phyloP scores from a whole-genome alignment of 1,140 invertebrate species.

The Saxidomus purpurata region DNA sequence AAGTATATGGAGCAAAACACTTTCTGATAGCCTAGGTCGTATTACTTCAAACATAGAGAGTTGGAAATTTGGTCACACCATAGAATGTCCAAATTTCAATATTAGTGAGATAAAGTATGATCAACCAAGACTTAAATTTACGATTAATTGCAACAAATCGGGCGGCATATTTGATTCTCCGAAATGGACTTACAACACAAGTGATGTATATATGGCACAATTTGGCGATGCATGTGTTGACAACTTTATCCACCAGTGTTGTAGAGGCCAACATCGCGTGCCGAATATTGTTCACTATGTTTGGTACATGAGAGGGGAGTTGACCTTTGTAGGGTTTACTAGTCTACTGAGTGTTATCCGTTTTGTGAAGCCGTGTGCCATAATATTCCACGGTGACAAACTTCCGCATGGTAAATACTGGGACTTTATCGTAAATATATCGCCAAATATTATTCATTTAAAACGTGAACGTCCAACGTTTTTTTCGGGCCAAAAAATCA shows the following conservation, averaged over 20 bases:
- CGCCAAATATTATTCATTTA: conserved; percentile 62
- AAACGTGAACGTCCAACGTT: conserved; percentile 28
- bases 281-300: conserved; percentile 75
- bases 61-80: background rate
- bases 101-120: background rate
- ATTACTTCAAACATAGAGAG: background rate
- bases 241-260: conserved; percentile 13
- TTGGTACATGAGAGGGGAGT: conserved; percentile 53
- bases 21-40: background rate
- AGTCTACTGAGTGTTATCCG: conserved; percentile 66
- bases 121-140: background rate
- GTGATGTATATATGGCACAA: background rate
- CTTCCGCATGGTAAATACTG: conserved; percentile 67
- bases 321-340: conserved; percentile 66
- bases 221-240: conserved; percentile 44
- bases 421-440: conserved; percentile 60
- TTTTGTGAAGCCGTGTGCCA: conserved; percentile 64
- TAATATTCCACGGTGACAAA: conserved; percentile 62
- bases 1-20: background rate
- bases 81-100: background rate
- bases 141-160: background rate
- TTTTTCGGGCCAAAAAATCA: conserved; percentile 53
- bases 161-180: no score
- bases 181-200: background rate
- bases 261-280: conserved; percentile 46